Base-by-base conservation (phyloP, 2,113 vertebrate genomes). In the Cebus imitator region DNA sequence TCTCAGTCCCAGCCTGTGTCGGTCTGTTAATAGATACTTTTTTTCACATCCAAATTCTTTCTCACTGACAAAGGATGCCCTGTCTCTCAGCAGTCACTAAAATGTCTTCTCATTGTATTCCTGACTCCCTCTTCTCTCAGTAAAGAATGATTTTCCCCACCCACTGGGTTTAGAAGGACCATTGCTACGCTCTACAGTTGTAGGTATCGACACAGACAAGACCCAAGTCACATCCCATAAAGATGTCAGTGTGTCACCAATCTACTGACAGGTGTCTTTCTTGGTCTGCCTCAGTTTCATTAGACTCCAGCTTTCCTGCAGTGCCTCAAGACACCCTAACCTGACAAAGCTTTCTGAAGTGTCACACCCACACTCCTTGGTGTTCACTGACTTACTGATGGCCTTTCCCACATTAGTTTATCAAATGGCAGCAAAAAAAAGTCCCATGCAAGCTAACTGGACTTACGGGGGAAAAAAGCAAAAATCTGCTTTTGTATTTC, bases 41-140 rank as follows among this genome's bases (percentile, higher is more conserved):
- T 61, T 90, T n/a, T 90, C 72, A 84, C 50, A 37, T 43, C 66
- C 72, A 64, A 61, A 75, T 95, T 86, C 52, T 95, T 87, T 45
- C 52, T 58, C 35, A 58, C 40, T 85, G 58, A 85, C 81, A 50
- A 81, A 96, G 76, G 66, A 57, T 35, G 32, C 7, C 17, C 43
- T 85, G 32, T 76, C 37, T 93, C 61, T 97, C 79, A 32, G 30
- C 9, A n/a, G 61, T 76, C 72, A 50, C 68, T 0, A 57, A 40
- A 78, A 78, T 83, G n/a, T 40, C 20, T 81, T 64, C 25, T 61
- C 55, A 7, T 50, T 90, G 72, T 52, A 23, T 81, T 48, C 68
- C 48, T 20, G 3, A n/a, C n/a, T 30, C 52, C 18, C 4, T 30
- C 43, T 45, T 70, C 58, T 90, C 48, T 95, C 58, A 13, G 18